These are phyloP conservation scores for Motacilla tschutschensis DNA, from an alignment of 2,113 vertebrate species.

Conservation along the genomic window DNA sequence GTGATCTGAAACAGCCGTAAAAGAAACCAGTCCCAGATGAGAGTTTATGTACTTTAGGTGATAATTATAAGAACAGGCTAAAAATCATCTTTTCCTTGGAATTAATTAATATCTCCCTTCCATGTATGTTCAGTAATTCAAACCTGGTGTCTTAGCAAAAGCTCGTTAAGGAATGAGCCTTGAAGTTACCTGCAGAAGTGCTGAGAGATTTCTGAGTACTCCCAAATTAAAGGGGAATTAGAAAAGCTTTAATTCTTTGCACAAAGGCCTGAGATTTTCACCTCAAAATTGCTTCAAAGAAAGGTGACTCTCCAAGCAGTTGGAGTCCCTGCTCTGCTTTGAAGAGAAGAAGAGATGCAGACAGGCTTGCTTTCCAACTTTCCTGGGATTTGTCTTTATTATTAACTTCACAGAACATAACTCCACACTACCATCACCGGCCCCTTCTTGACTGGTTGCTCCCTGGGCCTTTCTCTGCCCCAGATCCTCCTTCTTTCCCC, in stretches of 20 bases:
- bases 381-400: neutral
- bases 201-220: neutral
- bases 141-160: neutral
- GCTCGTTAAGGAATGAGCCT: neutral
- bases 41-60: neutral
- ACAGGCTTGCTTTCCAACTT: neutral
- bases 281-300: slow-evolving; percentile 18
- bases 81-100: neutral
- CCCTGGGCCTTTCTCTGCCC: neutral
- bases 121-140: neutral
- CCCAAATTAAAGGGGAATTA: slow-evolving; percentile 27
- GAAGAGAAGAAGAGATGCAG: neutral
- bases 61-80: neutral
- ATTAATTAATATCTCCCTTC: slow-evolving; percentile 13
- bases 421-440: neutral
- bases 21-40: neutral
- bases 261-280: slow-evolving; percentile 33
- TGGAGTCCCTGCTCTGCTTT: neutral
- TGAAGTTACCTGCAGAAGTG: neutral
- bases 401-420: neutral
- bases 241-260: neutral
- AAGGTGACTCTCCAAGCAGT: neutral
- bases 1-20: neutral
- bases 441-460: neutral
- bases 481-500: neutral